phyloP scores from a whole-genome alignment of 2,888 invertebrate genomes.

The Cistogaster globosa region DNA sequence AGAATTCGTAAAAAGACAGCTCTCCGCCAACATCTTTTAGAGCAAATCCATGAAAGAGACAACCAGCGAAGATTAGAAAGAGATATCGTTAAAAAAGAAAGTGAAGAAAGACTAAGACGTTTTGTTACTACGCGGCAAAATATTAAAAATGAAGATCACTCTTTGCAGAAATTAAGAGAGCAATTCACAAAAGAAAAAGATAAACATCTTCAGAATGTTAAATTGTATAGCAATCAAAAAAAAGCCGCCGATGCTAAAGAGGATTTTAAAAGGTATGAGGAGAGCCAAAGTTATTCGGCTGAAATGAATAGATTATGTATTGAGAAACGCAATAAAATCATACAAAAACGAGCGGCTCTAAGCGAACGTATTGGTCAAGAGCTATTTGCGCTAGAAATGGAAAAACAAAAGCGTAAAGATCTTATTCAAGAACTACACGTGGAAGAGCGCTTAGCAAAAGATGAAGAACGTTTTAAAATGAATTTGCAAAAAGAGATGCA shows the following conservation, averaged over 20 bases:
- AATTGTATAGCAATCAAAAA: background rate
- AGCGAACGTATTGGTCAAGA: slow-evolving; percentile 44
- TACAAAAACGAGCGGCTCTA: background rate
- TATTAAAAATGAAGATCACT: slow-evolving; percentile 8
- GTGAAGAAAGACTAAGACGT: background rate
- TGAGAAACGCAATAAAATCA: slow-evolving; percentile 7
- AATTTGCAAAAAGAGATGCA: slow-evolving; percentile 20
- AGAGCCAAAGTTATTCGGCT: background rate
- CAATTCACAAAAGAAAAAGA: slow-evolving; percentile 1
- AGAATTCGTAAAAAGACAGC: slow-evolving; percentile 15
- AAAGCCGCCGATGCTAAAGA: background rate
- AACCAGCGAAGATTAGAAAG: slow-evolving; percentile 3
- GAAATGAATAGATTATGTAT: background rate
- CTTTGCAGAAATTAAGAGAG: background rate
- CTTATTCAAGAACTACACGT: slow-evolving; percentile 7
- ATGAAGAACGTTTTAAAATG: slow-evolving; percentile 18
- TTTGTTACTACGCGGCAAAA: background rate
- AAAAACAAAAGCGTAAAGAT: slow-evolving; percentile 30
- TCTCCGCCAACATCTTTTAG: slow-evolving; percentile 32
- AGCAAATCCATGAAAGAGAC: slow-evolving; percentile 41
- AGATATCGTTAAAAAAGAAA: slow-evolving; percentile 16
- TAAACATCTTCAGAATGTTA: slow-evolving; percentile 5
- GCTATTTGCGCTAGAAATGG: background rate
- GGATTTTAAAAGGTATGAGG: slow-evolving; percentile 11
- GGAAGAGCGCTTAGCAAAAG: slow-evolving; percentile 51